Evolutionary conservation across 2,888 invertebrate species (phyloP), one percentile per base, ranked within the genome.

Genomic region (Agonum fuliginosum): DNA sequence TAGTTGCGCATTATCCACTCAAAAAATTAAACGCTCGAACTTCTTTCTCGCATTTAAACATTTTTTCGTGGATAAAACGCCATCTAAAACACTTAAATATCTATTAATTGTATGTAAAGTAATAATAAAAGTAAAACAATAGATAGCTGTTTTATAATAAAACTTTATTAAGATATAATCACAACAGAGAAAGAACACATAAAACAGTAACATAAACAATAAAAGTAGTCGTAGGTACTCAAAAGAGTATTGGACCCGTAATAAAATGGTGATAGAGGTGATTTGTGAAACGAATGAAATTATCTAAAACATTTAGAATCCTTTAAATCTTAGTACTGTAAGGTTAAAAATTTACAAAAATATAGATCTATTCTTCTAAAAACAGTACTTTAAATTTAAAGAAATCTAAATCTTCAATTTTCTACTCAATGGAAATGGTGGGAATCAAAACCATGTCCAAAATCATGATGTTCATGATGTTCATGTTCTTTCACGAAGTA

Each of bases 401-500:
- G 17, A 17, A 34, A 30, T 1, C 51, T 51, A n/a, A 62, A 19
- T 14, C 12, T 1, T 17, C 4, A 20, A 12, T 5, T 12, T 20
- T 19, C 6, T 8, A 10, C 17, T 62, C 10, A 34, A 17, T 62
- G 20, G 48, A 48, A 48, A 48, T 48, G 48, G 17, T 48, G 5
- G 12, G 17, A 37, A 41, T 17, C 2, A 41, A 20, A 12, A 27
- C 17, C 22, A 14, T 34, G 37, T 2, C 41, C 41, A 6, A 22
- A 22, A 22, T 54, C 54, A 22, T 54, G 54, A 41, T 41, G 37
- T 2, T 22, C 41, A 12, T 76, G 70, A 58, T 81, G 78, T 30
- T 73, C 78, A 79, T 82, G 79, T 14, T 81, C 82, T 78, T 83
- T 80, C 76, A 86, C 80, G 6, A 78, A 20, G 30, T 84, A 81